Base-by-base conservation (phyloP, 2,888 invertebrate genomes). In the Acronicta psi region DNA sequence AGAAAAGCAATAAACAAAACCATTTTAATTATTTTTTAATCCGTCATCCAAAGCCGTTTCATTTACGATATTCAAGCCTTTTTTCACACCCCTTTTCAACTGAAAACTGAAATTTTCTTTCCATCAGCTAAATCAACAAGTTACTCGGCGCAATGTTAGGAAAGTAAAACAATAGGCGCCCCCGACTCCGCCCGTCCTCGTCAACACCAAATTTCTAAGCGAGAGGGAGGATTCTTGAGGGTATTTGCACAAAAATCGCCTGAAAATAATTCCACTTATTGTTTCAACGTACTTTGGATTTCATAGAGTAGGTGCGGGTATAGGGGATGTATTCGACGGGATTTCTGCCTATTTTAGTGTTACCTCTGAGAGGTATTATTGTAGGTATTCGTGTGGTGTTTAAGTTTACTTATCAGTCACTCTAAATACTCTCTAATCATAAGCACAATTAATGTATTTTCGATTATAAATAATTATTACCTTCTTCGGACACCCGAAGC, bases 241-340 rank as follows among this genome's bases (percentile, higher is more conserved):
- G 80, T 85, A 84, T 86, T 87, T 87, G 73, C 79, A 76, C 73
- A 82, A 83, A 79, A 81, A 80, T 79, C 75, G 69, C 66, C 59
- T 67, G 76, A 75, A 82, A 82, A 82, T 85, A 81, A 84, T 85
- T 82, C 77, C 72, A 80, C 77, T 84, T 80, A 80, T 79, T 83
- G 79, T 77, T 79, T 71, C 67, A 67, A 65, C 64, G 62, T 72
- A 66, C 64, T 72, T 63, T 59, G 59, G 41, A 17, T 7, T 16
- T 11, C 77, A 75, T 47, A 75, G 81, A 80, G 41, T 65, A 73
- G 42, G 0, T 42, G 17, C 36, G 20, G 9, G 8, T 29, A 73
- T 69, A 71, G 50, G 54, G 42, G 64, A 41, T 51, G 43, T 2
- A 7, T 4, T 11, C 2, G 6, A 7, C 2, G 23, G 4, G 29